Base-by-base conservation (phyloP, 2,888 invertebrate genomes). In the Theretra japonica region DNA sequence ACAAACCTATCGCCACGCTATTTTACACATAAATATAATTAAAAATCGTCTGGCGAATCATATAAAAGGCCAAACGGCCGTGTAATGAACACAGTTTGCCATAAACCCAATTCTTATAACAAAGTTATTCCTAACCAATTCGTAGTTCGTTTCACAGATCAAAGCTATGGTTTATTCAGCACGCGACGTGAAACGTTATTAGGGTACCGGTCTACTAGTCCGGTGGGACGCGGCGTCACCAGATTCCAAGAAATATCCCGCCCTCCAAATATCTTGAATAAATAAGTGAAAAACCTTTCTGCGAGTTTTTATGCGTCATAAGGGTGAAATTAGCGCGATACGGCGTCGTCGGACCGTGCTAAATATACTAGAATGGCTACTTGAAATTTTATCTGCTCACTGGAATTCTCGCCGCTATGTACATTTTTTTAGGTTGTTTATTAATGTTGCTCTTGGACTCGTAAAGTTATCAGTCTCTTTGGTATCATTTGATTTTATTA, bases 111-210 rank as follows among this genome's bases (percentile, higher is more conserved):
- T 41, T 70, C 57, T 57, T 69, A 57, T 41, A 70, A 58, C 69
- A 30, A 28, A 56, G 21, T 21, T 19, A 19, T 70, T 70, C 57
- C 41, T 58, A 70, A 41, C 58, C 70, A 70, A 70, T 70, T 70
- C 33, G 58, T 58, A 58, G 70, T 70, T 58, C 58, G 57, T 58
- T 70, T 41, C 30, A 65, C 21, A 33, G 41, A 70, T 70, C 58
- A 58, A 57, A 41, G 41, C 25, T 19, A 70, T 70, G 70, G 23
- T 41, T 70, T 70, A 70, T 70, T 70, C 70, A 70, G 23, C 21
- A 23, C 41, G 41, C 17, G 65, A 65, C 65, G 48, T 41, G 17
- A 48, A 62, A 65, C 21, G 65, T 65, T 65, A 65, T 65, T 65
- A 65, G 65, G 65, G 48, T 48, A 48, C 41, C 62, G n/a, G 62